Evolutionary conservation across 2,113 vertebrate species (phyloP).

Genomic region (Mellivora capensis): DNA sequence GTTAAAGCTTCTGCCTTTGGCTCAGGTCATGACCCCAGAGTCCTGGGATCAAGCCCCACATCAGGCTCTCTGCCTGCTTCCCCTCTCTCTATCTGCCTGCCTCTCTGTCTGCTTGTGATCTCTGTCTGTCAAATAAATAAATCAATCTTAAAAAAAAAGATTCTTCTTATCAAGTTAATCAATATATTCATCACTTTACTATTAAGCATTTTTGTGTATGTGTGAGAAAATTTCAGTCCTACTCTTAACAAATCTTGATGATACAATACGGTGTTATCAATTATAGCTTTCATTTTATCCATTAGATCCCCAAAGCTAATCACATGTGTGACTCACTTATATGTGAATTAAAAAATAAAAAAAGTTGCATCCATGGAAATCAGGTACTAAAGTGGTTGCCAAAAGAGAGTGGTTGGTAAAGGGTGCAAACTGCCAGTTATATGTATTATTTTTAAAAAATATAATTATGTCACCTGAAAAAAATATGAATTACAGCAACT

Average conservation of each 20-base stretch:
- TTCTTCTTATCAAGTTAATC: background rate
- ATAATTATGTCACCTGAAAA: background rate
- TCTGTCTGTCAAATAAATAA: no score
- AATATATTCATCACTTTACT: background rate
- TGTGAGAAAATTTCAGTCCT: background rate
- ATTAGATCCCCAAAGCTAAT: background rate
- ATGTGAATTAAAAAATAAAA: background rate
- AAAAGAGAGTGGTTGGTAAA: background rate
- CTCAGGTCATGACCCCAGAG: no score
- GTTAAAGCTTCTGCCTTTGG: no score
- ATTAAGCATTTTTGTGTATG: background rate
- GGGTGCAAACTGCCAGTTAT: background rate
- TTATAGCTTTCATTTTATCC: background rate
- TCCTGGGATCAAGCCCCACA: no score
- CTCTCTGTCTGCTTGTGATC: no score
- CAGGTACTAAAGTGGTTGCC: background rate
- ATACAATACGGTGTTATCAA: background rate
- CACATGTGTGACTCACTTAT: background rate
- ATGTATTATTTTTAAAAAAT: background rate
- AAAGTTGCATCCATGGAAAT: background rate
- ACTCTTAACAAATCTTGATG: background rate
- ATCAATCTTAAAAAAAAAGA: background rate
- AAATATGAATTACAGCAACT: background rate
- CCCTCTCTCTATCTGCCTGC: no score
- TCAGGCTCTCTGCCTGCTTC: no score